phyloP scores from a whole-genome alignment of 2,888 invertebrate genomes.

The Melanotus villosus region DNA sequence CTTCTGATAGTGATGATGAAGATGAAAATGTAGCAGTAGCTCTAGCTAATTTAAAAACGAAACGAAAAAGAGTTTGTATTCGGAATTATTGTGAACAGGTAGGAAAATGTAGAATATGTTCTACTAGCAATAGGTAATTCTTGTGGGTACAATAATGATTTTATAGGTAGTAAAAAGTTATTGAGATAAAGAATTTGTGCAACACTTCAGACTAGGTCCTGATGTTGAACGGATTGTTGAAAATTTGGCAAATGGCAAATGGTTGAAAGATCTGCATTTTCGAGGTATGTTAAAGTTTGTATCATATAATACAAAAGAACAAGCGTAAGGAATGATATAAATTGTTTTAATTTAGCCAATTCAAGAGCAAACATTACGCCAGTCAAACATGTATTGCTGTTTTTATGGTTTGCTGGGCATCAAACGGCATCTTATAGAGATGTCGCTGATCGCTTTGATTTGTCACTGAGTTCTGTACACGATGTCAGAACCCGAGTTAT shows the following conservation, averaged over 20 bases:
- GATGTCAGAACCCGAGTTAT: conserved; percentile 9
- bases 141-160: not conserved
- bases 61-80: too few species aligned
- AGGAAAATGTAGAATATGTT: too few species aligned
- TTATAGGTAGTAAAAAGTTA: not conserved
- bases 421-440: conserved; percentile 7
- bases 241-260: not conserved
- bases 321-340: too few species aligned
- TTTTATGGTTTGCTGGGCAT: not conserved
- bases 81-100: too few species aligned
- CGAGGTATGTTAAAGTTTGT: not conserved
- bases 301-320: too few species aligned
- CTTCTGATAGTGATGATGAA: not conserved
- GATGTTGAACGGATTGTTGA: not conserved
- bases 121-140: too few species aligned
- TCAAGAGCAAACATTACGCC: not conserved
- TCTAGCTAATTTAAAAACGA: not conserved
- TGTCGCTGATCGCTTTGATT: conserved; percentile 24
- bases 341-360: not conserved
- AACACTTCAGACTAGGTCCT: not conserved
- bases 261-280: not conserved
- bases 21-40: not conserved
- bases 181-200: not conserved
- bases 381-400: conserved; percentile 8
- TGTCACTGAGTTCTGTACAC: conserved; percentile 6